These are phyloP conservation scores for Acholoe squamosa DNA, from an alignment of 2,888 invertebrate species.

Conservation along the genomic window DNA sequence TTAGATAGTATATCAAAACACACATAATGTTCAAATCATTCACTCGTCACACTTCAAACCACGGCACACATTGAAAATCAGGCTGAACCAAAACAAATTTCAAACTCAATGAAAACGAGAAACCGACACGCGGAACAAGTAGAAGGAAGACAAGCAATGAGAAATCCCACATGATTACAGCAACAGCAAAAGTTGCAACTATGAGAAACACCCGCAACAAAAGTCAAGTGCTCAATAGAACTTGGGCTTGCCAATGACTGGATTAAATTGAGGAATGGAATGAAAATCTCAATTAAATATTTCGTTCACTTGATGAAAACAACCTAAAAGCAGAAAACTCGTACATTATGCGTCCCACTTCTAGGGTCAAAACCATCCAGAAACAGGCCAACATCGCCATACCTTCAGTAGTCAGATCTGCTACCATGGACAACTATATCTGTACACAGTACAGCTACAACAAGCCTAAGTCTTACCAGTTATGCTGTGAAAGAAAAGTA, in stretches of 20 bases:
- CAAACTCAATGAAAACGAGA: background rate
- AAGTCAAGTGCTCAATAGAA: background rate
- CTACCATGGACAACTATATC: background rate
- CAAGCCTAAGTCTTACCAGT: background rate
- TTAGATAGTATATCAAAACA: background rate
- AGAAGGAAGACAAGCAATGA: background rate
- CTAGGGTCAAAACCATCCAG: background rate
- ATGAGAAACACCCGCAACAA: background rate
- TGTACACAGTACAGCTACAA: background rate
- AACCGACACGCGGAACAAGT: background rate
- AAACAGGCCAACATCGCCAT: background rate
- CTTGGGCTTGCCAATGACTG: background rate
- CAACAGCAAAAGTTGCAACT: background rate
- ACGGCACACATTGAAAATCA: slow-evolving; percentile 20
- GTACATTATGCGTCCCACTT: background rate
- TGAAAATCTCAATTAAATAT: background rate
- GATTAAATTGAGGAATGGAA: background rate
- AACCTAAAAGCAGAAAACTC: background rate
- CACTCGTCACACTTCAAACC: slow-evolving; percentile 31
- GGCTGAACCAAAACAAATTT: background rate
- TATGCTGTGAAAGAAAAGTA: background rate
- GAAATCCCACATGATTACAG: background rate
- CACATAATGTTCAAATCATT: background rate
- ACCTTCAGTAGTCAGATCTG: background rate
- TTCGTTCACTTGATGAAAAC: background rate